Base-by-base conservation (phyloP, 2,888 invertebrate genomes). In the Drosophila parthenogenetica region DNA sequence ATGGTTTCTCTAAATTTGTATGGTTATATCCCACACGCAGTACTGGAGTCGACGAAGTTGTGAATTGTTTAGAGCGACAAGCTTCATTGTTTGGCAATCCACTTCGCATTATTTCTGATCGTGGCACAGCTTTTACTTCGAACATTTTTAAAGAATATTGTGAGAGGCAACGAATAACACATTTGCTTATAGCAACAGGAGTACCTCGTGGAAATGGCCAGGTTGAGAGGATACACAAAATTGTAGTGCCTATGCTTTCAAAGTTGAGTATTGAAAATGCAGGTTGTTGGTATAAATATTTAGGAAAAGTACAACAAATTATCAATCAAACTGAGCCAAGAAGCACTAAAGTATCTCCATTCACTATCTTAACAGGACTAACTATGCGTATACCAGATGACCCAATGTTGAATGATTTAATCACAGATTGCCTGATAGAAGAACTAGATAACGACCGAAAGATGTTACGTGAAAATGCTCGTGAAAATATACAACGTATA, bases 101-200 rank as follows among this genome's bases (percentile, higher is more conserved):
- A 48, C 10, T 2, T 29, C 11, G 8, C 3, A 48, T 48, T 1
- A 25, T 64, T 2, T 13, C 32, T 2, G 29, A 59, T 7, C 49
- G 14, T 10, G 37, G 54, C 2, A 14, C 49, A 7, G 35, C 37
- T 5, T 54, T 54, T 16, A 43, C 19, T 10, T n/a, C 29, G 5
- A 17, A 50, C 5, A 0, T 10, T 19, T 55, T 67, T 11, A 11
- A n/a, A 7, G 35, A 50, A 3, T 46, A 51, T 22, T 50, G 43
- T 11, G 43, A 50, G 0, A 17, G 35, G 13, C 17, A 49, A 43
- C 13, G 14, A 19, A 59, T 19, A n/a, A 14, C 42, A 1, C 42
- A 43, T 16, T 11, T 60, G 5, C 7, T 35, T n/a, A 51, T 17
- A 13, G 10, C 40, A 10, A 29, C 29, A 29, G 29, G 29, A 29